Evolutionary conservation across 92 coral and sea anemone species (phyloP), one percentile per base, ranked within the genome.

Genomic region (Pocillopora meandrina): DNA sequence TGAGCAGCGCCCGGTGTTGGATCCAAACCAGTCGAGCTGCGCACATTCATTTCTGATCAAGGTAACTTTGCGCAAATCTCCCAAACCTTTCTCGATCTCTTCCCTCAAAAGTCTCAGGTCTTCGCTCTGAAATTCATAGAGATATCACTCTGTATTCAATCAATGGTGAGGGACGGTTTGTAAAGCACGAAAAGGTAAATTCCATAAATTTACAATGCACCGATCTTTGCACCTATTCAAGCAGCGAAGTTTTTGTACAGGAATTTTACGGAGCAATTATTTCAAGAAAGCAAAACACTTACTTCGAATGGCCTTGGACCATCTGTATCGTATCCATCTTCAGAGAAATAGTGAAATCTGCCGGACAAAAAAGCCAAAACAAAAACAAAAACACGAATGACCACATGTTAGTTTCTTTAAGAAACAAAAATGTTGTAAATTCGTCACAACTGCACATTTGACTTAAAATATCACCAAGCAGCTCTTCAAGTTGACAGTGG

Each of bases 281-380:
- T 20, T n/a, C 65, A 3, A 56, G 65, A 10, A 77, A 15, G 21
- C 9, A 52, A 55, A 11, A 2, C 4, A 57, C 55, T 85, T 81
- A 97, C 99, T 98, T 97, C 99, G 65, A 84, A 97, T 58, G 96
- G 95, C 11, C 91, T 93, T 47, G 95, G 97, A 1, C 96, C 98
- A 67, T 91, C 84, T 26, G 90, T 88, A 71, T 91, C 97, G 65
- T 90, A 92, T 61, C 99, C 99, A 85, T 95, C 95, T 77, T 97
- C 99, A 11, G 99, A 97, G 81, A 95, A 97, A 70, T 95, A 97
- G 56, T 97, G 99, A 82, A 97, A 97, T 88, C 99, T 97, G 83
- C 23, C 70, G 47, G 67, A 42, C 8, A 61, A 19, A 58, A 72
- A 26, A 26, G 31, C 31, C 31, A 61, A 69, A 18, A 65, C 62